phyloP scores from a whole-genome alignment of 2,797 vertebrate species.

The Dipus sagitta region DNA sequence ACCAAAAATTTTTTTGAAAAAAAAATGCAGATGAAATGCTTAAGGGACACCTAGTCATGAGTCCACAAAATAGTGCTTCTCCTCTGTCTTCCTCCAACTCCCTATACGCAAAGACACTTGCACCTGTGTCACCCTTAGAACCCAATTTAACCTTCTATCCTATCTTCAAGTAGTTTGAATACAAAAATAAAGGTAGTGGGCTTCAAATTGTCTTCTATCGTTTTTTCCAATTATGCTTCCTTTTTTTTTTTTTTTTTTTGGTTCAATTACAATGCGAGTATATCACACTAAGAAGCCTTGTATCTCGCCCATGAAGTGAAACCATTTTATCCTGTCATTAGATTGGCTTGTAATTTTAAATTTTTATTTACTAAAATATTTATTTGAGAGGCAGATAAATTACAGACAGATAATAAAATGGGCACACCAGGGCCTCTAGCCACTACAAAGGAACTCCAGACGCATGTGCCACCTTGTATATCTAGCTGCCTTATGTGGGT shows the following conservation, averaged over 20 bases:
- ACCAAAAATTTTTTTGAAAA: no score
- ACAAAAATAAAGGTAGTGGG: not conserved
- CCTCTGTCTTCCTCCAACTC: conserved; percentile 31
- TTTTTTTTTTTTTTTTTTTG: no score
- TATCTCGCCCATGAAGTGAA: conserved; percentile 6
- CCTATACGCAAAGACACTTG: not conserved
- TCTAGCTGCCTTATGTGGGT: no score
- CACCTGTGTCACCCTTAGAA: conserved; percentile 34
- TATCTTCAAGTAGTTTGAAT: not conserved
- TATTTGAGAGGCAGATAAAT: no score
- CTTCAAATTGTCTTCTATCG: not conserved
- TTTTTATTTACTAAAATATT: no score
- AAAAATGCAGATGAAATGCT: not conserved
- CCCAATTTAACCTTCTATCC: conserved; percentile 60
- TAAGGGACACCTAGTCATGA: not conserved
- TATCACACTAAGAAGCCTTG: conserved; percentile 27
- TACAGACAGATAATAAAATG: no score
- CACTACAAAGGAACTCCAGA: no score
- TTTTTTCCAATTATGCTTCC: not conserved
- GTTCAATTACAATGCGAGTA: conserved; percentile 21
- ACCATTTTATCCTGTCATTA: conserved; percentile 35
- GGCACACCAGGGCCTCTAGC: no score
- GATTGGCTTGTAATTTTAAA: not conserved
- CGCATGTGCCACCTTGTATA: no score
- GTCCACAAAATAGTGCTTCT: conserved; percentile 3